Base-by-base conservation (phyloP, 2,888 invertebrate species). In the Dendrolimus pini region DNA sequence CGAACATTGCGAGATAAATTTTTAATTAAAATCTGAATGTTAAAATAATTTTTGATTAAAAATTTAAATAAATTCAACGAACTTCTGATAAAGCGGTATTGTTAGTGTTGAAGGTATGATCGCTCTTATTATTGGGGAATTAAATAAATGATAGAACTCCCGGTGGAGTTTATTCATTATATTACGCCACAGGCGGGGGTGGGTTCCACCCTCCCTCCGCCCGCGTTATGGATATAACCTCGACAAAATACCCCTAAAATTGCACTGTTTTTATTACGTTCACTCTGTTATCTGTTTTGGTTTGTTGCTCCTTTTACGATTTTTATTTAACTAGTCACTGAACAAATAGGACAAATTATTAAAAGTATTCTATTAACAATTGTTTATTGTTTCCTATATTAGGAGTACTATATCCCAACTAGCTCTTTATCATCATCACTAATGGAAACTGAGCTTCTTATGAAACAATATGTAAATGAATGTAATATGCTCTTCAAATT, bases 241-340 rank as follows among this genome's bases (percentile, higher is more conserved):
- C 89, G 87, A 89, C 90, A 90, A 89, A 90, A 90, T 89, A 87
- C 88, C 88, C 89, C 88, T 89, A 89, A 89, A 90, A 89, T 89
- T 90, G 89, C 88, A 89, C 83, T 90, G 89, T 89, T 90, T 90
- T 90, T 90, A 89, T 90, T 89, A 87, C 85, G 82, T 84, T 86
- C 82, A 80, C 83, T 83, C 88, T 89, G 47, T 89, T 89, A 89
- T 90, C 85, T 89, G 83, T 85, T 84, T 89, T 81, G 87, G 86
- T 89, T 87, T 88, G 85, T 85, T 89, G 85, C 82, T 85, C 80
- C 68, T 77, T 85, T 87, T 82, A 85, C 80, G 78, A 75, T 84
- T 88, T 85, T 87, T 88, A 86, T 89, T 89, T 87, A 85, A 88
- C 88, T 85, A 82, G 78, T 69, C 74, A 80, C 75, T 80, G 77